Conservation (phyloP, 2,888 invertebrate species). For the Calameuta pallipes region DNA sequence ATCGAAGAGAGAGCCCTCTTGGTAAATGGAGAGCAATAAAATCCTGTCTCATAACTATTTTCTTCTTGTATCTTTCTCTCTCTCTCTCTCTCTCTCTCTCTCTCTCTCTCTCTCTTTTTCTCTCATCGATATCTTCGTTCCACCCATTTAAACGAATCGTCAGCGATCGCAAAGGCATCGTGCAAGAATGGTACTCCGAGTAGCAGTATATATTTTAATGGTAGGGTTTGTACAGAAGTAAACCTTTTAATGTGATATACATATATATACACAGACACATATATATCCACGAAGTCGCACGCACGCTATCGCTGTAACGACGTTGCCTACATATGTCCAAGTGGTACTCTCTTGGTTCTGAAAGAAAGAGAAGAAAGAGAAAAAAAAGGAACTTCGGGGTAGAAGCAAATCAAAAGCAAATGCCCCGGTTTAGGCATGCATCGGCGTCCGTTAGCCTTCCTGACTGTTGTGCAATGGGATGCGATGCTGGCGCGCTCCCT, state of each 20-base stretch:
- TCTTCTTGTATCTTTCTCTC: neutral
- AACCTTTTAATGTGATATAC: neutral
- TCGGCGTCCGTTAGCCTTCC: conserved; percentile 14
- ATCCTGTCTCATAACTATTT: conserved; percentile 42
- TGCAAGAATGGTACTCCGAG: conserved; percentile 48
- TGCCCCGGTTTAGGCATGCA: conserved; percentile 23
- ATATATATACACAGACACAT: neutral
- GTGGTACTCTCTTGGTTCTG: conserved; percentile 10
- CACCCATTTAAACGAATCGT: conserved; percentile 34
- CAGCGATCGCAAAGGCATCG: conserved; percentile 35
- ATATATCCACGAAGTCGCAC: conserved; percentile 30
- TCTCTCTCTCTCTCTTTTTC: too few relatives aligned
- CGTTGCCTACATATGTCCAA: conserved; percentile 20
- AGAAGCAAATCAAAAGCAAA: conserved; percentile 21
- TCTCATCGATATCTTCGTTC: conserved; percentile 50
- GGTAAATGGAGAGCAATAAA: conserved; percentile 43
- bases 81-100: too few relatives aligned
- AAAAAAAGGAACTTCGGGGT: neutral
- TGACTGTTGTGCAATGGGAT: conserved; percentile 6
- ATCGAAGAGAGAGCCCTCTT: neutral
- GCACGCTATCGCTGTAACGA: conserved; percentile 45
- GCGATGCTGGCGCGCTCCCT: neutral
- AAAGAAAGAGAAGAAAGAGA: conserved; percentile 22
- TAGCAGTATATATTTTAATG: conserved; percentile 56
- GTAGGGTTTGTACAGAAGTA: conserved; percentile 41